A percentile compares a stretch with the other conserved stretches of the same genome.
phyloP scores from a whole-genome alignment of 2,797 vertebrate genomes.

The Poeciliopsis turneri region DNA sequence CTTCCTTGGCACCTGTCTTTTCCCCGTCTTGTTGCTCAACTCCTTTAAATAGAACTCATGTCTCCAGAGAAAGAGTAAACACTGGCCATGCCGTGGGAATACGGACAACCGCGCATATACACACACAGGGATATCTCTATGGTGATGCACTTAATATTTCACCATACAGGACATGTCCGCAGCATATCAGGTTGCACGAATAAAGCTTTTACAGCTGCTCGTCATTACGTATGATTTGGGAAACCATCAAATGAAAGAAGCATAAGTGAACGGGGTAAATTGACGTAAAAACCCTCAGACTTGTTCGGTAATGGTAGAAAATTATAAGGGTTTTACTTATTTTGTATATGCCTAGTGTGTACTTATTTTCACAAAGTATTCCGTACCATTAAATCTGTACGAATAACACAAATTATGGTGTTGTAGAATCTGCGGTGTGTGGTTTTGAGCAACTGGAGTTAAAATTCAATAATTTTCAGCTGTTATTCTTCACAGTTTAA shows the following conservation, averaged over 20 bases:
- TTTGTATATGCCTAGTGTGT: background rate
- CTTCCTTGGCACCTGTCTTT: slow-evolving; percentile 81
- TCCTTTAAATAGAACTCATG: slow-evolving; percentile 76
- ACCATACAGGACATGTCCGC: slow-evolving; percentile 7
- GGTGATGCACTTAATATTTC: slow-evolving; percentile 23
- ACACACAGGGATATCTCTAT: slow-evolving; percentile 33
- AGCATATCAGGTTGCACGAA: slow-evolving; percentile 5
- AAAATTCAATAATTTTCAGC: background rate
- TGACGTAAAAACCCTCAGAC: background rate
- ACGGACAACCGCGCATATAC: slow-evolving; percentile 36
- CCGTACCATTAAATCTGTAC: background rate
- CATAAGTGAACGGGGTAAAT: slow-evolving; percentile 10
- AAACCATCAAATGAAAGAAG: slow-evolving; percentile 4
- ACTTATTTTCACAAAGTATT: background rate
- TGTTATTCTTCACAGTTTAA: background rate
- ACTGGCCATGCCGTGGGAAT: slow-evolving; percentile 73
- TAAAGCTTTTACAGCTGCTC: background rate
- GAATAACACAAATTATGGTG: background rate
- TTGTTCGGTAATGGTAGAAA: background rate
- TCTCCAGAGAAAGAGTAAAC: slow-evolving; percentile 77
- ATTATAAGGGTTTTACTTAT: background rate
- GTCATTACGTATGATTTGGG: background rate
- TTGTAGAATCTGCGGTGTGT: background rate
- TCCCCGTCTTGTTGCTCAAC: slow-evolving; percentile 66
- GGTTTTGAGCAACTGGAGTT: background rate